phyloP scores from a whole-genome alignment of 2,888 invertebrate species.

The Cistogaster globosa region DNA sequence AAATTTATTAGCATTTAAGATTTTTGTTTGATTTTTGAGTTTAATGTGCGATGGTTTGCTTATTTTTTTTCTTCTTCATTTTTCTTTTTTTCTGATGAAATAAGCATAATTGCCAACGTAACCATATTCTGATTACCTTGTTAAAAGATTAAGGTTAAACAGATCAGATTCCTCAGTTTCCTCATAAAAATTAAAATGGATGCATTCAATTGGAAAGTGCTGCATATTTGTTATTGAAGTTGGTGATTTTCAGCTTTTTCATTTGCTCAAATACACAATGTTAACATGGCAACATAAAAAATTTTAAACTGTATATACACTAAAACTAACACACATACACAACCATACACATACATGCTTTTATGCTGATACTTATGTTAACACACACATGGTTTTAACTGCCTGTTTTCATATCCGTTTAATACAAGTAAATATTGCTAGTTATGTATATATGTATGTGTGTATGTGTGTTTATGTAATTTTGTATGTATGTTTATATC shows the following conservation, averaged over 20 bases:
- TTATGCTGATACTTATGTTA: not conserved
- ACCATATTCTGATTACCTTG: constrained; percentile 63
- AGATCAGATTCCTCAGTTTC: constrained; percentile 57
- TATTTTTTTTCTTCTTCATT: not conserved
- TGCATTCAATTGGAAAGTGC: constrained; percentile 65
- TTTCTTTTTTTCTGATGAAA: constrained; percentile 18
- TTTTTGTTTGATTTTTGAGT: constrained; percentile 1
- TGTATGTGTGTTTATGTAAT: constrained; percentile 2
- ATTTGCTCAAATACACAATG: constrained; percentile 12
- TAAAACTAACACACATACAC: not conserved
- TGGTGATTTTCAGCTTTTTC: constrained; percentile 36
- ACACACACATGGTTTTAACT: constrained; percentile 25
- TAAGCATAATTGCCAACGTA: constrained; percentile 60
- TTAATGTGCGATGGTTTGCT: not conserved
- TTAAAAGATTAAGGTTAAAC: constrained; percentile 66
- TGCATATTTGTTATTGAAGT: constrained; percentile 42
- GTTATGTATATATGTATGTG: constrained; percentile 13
- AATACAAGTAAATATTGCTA: constrained; percentile 50
- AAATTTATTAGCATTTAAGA: not conserved
- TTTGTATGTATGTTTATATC: constrained; percentile 39
- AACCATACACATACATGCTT: not conserved
- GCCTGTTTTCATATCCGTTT: constrained; percentile 44
- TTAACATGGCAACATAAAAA: constrained; percentile 58
- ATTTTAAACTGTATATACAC: constrained; percentile 10
- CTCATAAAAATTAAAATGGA: constrained; percentile 61